Conservation (phyloP, 2,888 invertebrate species). For the Rhaphigaster nebulosa region DNA sequence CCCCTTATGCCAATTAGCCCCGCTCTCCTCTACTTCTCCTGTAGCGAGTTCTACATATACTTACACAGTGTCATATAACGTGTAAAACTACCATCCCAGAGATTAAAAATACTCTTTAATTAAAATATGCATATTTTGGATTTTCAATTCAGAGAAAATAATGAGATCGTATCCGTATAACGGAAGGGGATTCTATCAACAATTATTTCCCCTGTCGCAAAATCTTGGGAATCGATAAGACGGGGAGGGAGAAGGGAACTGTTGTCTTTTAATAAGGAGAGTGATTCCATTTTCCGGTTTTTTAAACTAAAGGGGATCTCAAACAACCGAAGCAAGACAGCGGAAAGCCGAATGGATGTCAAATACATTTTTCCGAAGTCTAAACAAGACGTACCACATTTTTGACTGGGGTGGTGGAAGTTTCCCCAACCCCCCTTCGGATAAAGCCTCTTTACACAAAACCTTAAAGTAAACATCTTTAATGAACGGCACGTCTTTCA, state of each 20-base stretch:
- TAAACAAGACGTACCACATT: conserved; percentile 44
- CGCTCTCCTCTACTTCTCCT: too few relatives aligned
- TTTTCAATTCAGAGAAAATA: not conserved
- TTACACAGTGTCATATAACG: too few relatives aligned
- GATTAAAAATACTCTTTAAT: too few relatives aligned
- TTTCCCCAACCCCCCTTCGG: conserved; percentile 24
- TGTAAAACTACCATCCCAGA: too few relatives aligned
- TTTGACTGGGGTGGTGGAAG: not conserved
- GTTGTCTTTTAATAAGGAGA: conserved; percentile 34
- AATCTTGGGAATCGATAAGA: conserved; percentile 28
- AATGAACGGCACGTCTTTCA: conserved; percentile 56
- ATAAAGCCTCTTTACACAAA: conserved; percentile 57
- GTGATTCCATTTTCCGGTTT: conserved; percentile 40
- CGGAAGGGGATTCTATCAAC: not conserved
- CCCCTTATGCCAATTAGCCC: too few relatives aligned
- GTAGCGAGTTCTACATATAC: too few relatives aligned
- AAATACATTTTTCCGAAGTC: conserved; percentile 52
- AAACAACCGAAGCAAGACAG: conserved; percentile 18
- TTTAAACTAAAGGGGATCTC: conserved; percentile 30
- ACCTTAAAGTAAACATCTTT: conserved; percentile 57
- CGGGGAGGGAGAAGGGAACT: conserved; percentile 1
- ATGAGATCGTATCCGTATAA: not conserved
- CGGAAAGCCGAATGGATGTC: conserved; percentile 44
- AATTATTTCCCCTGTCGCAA: conserved; percentile 13
- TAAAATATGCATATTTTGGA: too few relatives aligned